phyloP scores from a whole-genome alignment of 1,140 invertebrate genomes.

The Listronotus bonariensis region DNA sequence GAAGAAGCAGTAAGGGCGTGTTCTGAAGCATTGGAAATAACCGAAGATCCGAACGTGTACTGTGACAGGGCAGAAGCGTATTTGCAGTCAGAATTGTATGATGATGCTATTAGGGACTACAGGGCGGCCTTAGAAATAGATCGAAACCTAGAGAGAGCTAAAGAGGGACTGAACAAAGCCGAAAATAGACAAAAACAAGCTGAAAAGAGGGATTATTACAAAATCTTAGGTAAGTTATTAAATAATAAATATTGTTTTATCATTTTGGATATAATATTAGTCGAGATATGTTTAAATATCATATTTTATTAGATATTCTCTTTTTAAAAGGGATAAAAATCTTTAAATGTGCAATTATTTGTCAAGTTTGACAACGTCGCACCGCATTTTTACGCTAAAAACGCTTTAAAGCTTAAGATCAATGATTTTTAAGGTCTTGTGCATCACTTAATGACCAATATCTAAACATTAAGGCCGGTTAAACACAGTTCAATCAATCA shows the following conservation, averaged over 20 bases:
- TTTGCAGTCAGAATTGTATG: conserved; percentile 86
- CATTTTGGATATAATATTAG: too few species aligned
- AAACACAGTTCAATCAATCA: too few species aligned
- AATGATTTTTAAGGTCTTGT: too few species aligned
- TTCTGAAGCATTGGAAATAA: conserved; percentile 77
- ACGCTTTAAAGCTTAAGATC: too few species aligned
- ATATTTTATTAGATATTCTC: too few species aligned
- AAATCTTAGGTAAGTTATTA: conserved; percentile 66
- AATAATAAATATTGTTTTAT: conserved; percentile 10
- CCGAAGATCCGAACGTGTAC: conserved; percentile 76
- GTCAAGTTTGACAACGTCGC: too few species aligned
- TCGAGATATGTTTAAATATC: too few species aligned
- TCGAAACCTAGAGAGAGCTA: conserved; percentile 76
- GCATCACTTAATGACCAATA: too few species aligned
- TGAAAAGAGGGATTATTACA: conserved; percentile 96
- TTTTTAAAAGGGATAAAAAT: too few species aligned
- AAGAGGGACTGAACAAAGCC: conserved; percentile 86
- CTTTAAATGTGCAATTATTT: too few species aligned
- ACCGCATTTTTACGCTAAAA: too few species aligned
- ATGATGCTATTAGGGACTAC: conserved; percentile 89
- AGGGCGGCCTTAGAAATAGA: conserved; percentile 82
- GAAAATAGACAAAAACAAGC: conserved; percentile 94
- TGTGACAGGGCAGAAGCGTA: conserved; percentile 94
- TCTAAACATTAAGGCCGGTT: too few species aligned
- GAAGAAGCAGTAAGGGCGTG: conserved; percentile 75